Conservation (phyloP, 2,113 vertebrate species). For the Zingel zingel region DNA sequence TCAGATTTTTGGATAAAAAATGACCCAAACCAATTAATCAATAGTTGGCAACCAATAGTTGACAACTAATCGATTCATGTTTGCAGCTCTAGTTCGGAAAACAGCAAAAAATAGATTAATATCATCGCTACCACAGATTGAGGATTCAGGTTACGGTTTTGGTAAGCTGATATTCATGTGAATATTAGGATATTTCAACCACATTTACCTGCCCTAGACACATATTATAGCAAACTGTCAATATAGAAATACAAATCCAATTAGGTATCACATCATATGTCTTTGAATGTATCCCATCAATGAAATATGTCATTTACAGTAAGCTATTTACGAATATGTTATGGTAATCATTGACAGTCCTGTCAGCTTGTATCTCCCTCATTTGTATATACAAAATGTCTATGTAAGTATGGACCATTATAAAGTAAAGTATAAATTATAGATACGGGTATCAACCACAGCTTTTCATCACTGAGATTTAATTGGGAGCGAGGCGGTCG, state of each 20-base stretch:
- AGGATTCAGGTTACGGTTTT: no score
- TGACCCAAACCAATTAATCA: no score
- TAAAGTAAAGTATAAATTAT: slow-evolving; percentile 53
- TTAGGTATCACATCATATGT: no score
- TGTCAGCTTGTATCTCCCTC: neutral
- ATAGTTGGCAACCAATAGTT: no score
- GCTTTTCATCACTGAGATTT: slow-evolving; percentile 46
- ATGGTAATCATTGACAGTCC: neutral
- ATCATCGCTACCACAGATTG: no score
- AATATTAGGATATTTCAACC: neutral
- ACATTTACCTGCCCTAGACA: neutral
- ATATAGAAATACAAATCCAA: neutral
- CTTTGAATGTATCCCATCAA: neutral
- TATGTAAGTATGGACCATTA: slow-evolving; percentile 26
- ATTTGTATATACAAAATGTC: slow-evolving; percentile 18
- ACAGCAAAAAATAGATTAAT: no score
- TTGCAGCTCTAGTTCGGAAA: no score
- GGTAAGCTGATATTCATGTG: neutral
- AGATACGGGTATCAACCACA: slow-evolving; percentile 42
- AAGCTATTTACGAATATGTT: neutral
- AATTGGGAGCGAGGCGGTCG: slow-evolving; percentile 50
- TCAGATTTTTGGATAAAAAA: no score
- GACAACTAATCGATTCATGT: no score
- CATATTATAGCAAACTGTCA: neutral
- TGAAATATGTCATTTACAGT: neutral